These are phyloP conservation scores for Oxyura jamaicensis DNA, from an alignment of 2,113 vertebrate genomes.

Conservation along the genomic window DNA sequence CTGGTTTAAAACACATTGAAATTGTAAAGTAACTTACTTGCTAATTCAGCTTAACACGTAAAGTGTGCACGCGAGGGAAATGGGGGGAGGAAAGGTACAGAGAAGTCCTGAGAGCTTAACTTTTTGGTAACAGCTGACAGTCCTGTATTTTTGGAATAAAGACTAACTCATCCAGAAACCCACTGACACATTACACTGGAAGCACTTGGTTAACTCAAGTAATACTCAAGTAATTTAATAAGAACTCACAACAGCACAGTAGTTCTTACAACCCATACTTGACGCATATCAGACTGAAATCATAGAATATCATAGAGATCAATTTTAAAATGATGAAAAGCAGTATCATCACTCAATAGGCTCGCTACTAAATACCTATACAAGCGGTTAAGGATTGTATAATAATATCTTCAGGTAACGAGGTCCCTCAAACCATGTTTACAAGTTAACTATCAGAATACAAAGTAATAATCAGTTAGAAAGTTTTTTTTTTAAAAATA, in stretches of 20 bases:
- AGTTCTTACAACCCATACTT: neutral
- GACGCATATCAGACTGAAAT: neutral
- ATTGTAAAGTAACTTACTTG: neutral
- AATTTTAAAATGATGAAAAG: neutral
- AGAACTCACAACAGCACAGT: neutral
- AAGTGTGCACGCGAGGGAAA: neutral
- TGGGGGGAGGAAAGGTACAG: neutral
- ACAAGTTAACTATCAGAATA: neutral
- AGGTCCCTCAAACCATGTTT: neutral
- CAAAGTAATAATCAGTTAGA: accelerated
- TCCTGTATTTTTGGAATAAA: neutral
- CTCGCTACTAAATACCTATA: neutral
- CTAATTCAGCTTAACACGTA: neutral
- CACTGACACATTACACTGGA: accelerated
- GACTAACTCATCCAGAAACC: neutral
- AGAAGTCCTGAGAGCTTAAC: accelerated
- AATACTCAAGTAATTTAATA: neutral
- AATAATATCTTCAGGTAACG: neutral
- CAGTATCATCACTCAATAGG: neutral
- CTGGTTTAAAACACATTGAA: neutral
- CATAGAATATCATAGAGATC: too few relatives aligned
- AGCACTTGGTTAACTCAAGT: neutral
- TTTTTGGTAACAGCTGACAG: neutral
- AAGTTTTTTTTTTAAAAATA: neutral
- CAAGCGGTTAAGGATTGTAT: neutral